Conservation (phyloP, 2,113 vertebrate genomes). For the Salvelinus namaycush region DNA sequence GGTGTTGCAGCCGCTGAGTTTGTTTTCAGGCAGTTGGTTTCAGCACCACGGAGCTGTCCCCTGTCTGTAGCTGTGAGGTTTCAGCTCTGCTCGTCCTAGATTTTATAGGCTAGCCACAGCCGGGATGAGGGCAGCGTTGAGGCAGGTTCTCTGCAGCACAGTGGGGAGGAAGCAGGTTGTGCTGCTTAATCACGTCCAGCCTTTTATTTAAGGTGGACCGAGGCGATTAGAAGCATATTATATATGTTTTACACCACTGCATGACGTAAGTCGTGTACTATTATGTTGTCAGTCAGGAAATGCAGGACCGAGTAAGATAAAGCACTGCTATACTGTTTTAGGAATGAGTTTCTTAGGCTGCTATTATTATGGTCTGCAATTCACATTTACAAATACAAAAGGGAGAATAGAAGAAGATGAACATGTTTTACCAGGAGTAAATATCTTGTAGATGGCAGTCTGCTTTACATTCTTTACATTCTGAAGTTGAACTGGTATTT, state of each 20-base stretch:
- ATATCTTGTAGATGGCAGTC: too few relatives aligned
- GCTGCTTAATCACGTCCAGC: slow-evolving; percentile 52
- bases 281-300: too few relatives aligned
- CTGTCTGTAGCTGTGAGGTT: slow-evolving; percentile 46
- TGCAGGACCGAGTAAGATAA: too few relatives aligned
- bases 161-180: slow-evolving; percentile 47
- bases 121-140: slow-evolving; percentile 26
- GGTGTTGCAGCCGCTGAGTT: neutral
- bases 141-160: slow-evolving; percentile 62
- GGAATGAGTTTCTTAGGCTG: neutral
- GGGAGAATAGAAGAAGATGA: too few relatives aligned
- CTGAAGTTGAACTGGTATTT: too few relatives aligned
- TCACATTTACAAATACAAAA: too few relatives aligned
- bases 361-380: too few relatives aligned
- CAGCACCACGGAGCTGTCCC: slow-evolving; percentile 70
- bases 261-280: neutral
- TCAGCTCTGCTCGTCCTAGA: slow-evolving; percentile 47
- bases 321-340: neutral
- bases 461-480: too few relatives aligned
- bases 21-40: slow-evolving; percentile 18
- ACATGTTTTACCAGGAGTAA: too few relatives aligned
- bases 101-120: slow-evolving; percentile 67
- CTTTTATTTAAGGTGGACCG: slow-evolving; percentile 70
- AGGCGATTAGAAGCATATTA: neutral
- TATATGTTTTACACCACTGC: neutral